phyloP scores from a whole-genome alignment of 1,140 invertebrate genomes.

The Leptopilina clavipes region DNA sequence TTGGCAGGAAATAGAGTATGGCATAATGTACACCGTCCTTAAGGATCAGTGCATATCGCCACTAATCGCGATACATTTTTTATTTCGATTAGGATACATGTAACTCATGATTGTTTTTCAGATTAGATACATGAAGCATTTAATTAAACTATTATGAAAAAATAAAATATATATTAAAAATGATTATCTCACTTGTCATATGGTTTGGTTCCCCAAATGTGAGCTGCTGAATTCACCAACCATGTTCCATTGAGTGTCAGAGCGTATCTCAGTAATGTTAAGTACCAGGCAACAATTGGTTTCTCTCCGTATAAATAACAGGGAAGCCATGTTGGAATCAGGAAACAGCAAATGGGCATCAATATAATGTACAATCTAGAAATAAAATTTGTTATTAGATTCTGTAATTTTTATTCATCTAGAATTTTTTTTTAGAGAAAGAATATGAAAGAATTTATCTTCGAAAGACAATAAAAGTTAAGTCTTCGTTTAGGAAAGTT shows the following conservation, averaged over 20 bases:
- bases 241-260: constrained; percentile 86
- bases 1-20: too few species aligned
- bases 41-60: too few species aligned
- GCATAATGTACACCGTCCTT: too few species aligned
- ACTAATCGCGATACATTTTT: too few species aligned
- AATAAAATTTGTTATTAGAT: constrained; percentile 40
- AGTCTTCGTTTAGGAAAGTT: too few species aligned
- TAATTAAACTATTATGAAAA: constrained; percentile 16
- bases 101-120: too few species aligned
- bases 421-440: too few species aligned
- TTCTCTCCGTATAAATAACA: constrained; percentile 84
- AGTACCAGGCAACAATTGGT: constrained; percentile 75
- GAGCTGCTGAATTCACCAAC: constrained; percentile 91
- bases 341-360: constrained; percentile 84
- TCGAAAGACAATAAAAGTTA: too few species aligned
- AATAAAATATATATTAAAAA: constrained; percentile 62
- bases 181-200: constrained; percentile 77
- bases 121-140: too few species aligned
- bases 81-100: too few species aligned
- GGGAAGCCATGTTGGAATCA: constrained; percentile 84
- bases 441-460: too few species aligned
- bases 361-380: constrained; percentile 83
- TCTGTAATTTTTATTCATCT: too few species aligned
- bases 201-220: constrained; percentile 82
- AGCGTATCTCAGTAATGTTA: constrained; percentile 82